Percentiles rank a stretch among this genome's conserved stretches.
These are phyloP conservation scores for Artemia sinica DNA, from an alignment of 2,888 invertebrate species.

Conservation along the genomic window DNA sequence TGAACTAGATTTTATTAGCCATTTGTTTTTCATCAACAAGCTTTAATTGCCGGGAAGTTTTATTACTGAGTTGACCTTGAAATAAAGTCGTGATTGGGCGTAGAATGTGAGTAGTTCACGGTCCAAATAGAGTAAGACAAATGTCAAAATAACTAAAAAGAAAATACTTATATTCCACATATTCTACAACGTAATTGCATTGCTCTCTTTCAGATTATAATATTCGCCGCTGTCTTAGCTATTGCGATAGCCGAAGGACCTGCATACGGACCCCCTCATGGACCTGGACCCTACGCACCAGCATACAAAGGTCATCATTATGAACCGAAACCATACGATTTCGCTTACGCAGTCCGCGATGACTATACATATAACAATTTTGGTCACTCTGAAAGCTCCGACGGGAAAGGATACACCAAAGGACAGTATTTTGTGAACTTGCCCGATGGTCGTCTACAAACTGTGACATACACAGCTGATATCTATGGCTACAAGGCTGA, in stretches of 20 bases:
- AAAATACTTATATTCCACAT: too few relatives aligned
- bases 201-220: not conserved
- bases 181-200: too few relatives aligned
- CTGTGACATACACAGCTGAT: constrained; percentile 2
- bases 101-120: too few relatives aligned
- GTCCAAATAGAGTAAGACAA: too few relatives aligned
- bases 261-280: not conserved
- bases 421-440: not conserved
- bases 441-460: not conserved
- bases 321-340: not conserved
- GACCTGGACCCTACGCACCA: not conserved
- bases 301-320: not conserved
- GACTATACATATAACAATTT: constrained; percentile 11
- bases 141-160: too few relatives aligned
- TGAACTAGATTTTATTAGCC: too few relatives aligned
- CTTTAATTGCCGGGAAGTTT: too few relatives aligned
- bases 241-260: constrained; percentile 1
- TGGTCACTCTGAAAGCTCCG: not conserved
- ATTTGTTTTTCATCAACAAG: too few relatives aligned
- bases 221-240: constrained; percentile 1
- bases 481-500: constrained; percentile 3
- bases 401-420: constrained; percentile 8
- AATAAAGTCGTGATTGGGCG: too few relatives aligned
- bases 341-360: not conserved
- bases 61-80: too few relatives aligned